A percentile compares a stretch with the other conserved stretches of the same genome.
phyloP scores from a whole-genome alignment of 1,140 invertebrate species.

The Conopomorpha cramerella region DNA sequence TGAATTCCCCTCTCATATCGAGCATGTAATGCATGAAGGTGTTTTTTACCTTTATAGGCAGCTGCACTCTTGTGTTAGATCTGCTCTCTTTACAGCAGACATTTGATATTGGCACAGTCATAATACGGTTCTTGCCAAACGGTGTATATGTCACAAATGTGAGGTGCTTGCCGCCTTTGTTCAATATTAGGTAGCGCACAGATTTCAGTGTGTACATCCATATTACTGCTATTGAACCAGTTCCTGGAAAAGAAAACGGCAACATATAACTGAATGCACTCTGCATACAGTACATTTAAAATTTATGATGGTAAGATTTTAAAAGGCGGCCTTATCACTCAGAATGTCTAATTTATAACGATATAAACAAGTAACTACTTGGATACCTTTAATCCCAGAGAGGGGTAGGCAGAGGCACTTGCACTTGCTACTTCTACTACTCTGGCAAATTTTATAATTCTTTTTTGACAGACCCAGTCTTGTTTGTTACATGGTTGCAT shows the following conservation, averaged over 20 bases:
- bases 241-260: constrained; percentile 61
- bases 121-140: constrained; percentile 67
- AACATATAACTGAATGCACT: not conserved
- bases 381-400: too few species aligned
- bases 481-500: too few species aligned
- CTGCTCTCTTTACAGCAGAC: constrained; percentile 66
- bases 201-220: constrained; percentile 74
- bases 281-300: too few species aligned
- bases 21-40: constrained; percentile 69
- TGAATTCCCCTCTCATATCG: constrained; percentile 75
- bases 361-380: too few species aligned
- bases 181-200: constrained; percentile 69
- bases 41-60: constrained; percentile 73
- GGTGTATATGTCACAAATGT: constrained; percentile 74
- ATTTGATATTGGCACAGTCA: constrained; percentile 63
- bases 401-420: too few species aligned
- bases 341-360: too few species aligned
- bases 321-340: too few species aligned
- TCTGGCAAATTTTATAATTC: too few species aligned
- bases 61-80: constrained; percentile 51
- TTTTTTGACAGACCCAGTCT: too few species aligned
- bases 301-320: too few species aligned
- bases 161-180: constrained; percentile 70
- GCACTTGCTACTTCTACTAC: too few species aligned
- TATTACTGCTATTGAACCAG: constrained; percentile 64